Conservation (phyloP, 1,140 invertebrate genomes). For the Mesaphorura yosii region DNA sequence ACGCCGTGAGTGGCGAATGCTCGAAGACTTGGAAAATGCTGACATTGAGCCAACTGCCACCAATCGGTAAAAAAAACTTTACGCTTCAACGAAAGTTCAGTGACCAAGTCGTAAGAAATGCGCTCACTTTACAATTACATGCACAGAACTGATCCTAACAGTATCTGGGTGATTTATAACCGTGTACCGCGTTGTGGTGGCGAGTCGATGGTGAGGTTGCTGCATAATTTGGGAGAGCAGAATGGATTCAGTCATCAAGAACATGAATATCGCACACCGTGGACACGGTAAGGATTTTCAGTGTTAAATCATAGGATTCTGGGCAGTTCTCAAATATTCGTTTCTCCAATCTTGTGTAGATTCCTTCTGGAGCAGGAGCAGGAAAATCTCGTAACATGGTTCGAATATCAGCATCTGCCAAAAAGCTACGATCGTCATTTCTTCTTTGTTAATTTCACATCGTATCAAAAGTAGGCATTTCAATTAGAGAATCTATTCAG, state of each 20-base stretch:
- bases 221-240: slow-evolving; percentile 47
- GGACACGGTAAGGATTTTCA: slow-evolving; percentile 32
- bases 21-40: slow-evolving; percentile 10
- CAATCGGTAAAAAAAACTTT: slow-evolving; percentile 14
- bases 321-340: background rate
- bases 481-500: background rate
- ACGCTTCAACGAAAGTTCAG: background rate
- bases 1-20: slow-evolving; percentile 1
- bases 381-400: slow-evolving; percentile 34
- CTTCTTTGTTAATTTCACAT: slow-evolving; percentile 53
- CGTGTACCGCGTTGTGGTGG: slow-evolving; percentile 51
- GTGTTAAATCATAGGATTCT: background rate
- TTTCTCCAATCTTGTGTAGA: slow-evolving; percentile 24
- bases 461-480: slow-evolving; percentile 27
- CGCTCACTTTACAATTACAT: background rate
- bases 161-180: slow-evolving; percentile 47
- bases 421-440: slow-evolving; percentile 45
- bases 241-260: slow-evolving; percentile 49
- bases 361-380: slow-evolving; percentile 33
- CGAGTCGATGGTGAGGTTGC: slow-evolving; percentile 51
- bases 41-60: background rate
- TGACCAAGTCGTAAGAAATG: background rate
- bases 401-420: slow-evolving; percentile 35
- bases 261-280: slow-evolving; percentile 34
- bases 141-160: slow-evolving; percentile 15